Percentiles rank a stretch among this genome's conserved stretches.
Conservation (phyloP, 2,113 vertebrate species). For the Myrmecobius fasciatus region DNA sequence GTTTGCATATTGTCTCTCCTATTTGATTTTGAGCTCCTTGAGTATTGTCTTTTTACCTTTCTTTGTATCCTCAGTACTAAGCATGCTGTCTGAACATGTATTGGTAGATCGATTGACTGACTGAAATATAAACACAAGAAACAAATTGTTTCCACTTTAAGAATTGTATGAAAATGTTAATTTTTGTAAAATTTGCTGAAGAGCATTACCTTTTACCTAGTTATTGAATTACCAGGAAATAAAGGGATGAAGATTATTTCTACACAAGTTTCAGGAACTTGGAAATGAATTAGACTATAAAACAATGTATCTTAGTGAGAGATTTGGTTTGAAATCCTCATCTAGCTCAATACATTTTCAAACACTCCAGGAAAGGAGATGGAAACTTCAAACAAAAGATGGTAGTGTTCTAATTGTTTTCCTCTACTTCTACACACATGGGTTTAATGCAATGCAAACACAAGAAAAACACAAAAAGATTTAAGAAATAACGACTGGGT, state of each 20-base stretch:
- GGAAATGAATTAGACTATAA: background rate
- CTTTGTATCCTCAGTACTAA: background rate
- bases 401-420: too few species aligned
- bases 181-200: background rate
- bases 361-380: background rate
- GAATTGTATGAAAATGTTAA: background rate
- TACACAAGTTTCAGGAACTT: background rate
- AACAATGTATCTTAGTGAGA: background rate
- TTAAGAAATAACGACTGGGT: background rate
- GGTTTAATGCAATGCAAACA: background rate
- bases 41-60: background rate
- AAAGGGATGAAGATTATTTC: too few species aligned
- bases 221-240: background rate
- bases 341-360: background rate
- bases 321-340: background rate
- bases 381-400: background rate
- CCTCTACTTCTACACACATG: too few species aligned
- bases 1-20: background rate
- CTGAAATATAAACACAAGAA: background rate
- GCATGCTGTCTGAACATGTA: background rate
- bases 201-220: background rate
- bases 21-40: background rate
- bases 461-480: background rate
- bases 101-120: background rate
- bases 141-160: background rate